Base-by-base conservation (phyloP, 2,113 vertebrate genomes). In the Noturus placidus region DNA sequence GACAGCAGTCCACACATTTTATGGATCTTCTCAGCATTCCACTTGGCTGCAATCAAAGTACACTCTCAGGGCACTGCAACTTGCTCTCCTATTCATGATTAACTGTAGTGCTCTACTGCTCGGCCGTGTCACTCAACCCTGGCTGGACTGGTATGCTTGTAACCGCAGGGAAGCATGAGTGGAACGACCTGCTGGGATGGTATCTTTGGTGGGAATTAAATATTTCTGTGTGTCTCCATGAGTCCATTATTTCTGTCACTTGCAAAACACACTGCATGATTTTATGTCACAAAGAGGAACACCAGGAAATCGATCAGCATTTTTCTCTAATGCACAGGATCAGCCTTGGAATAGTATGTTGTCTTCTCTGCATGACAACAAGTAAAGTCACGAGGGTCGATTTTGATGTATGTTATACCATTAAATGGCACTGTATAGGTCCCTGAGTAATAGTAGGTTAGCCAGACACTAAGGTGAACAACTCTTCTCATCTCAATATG, bases 171-270 rank as follows among this genome's bases (percentile, higher is more conserved):
- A 89, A 63, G 88, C 87, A 88, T 46, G 89, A 84, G 90, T 89
- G 83, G 84, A 86, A 86, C 84, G 85, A 89, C 86, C 79, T 90
- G 81, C 84, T 79, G 85, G 83, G 87, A 80, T 82, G 83, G 88
- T 89, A 89, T 91, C 89, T 91, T 85, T 87, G 27, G 86, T 65
- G 91, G 91, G 86, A 92, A 91, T 91, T 91, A 92, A 89, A 91
- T 89, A 88, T 93, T 92, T 90, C 91, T 90, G 79, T 91, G 84
- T n/a, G 82, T 93, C 90, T 91, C 88, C 89, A 89, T 92, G 88
- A 91, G 93, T 93, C 92, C 83, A 92, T 94, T 93, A 93, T 91
- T 84, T 85, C 90, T 87, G 89, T 92, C 91, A 89, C 91, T 89
- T 82, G 79, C 20, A 65, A 76, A 83, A 87, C 65, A 61, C 61